Percentiles rank a stretch among this genome's conserved stretches.
phyloP scores from a whole-genome alignment of 1,140 invertebrate genomes.

The Trichoplusia ni region DNA sequence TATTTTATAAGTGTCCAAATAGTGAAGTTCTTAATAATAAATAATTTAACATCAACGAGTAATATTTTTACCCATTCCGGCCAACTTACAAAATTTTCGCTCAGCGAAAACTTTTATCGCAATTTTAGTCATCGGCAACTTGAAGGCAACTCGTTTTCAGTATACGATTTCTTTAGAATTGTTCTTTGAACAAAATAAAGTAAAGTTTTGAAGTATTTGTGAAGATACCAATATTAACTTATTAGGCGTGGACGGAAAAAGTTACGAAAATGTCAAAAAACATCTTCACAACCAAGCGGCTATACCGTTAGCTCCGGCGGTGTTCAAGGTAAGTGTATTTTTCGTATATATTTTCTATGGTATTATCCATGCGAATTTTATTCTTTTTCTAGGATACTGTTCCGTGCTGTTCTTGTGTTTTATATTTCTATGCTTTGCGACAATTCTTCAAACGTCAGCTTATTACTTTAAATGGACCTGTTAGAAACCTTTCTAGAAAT shows the following conservation, averaged over 20 bases:
- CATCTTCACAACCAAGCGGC: constrained; percentile 79
- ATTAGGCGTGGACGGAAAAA: constrained; percentile 55
- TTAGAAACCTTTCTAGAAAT: constrained; percentile 2
- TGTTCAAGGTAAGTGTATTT: constrained; percentile 73
- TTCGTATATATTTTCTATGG: constrained; percentile 29
- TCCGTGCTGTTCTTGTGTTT: constrained; percentile 15
- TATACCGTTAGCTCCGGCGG: constrained; percentile 76
- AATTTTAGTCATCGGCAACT: constrained; percentile 48
- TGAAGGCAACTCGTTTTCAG: constrained; percentile 49
- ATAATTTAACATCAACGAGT: neutral
- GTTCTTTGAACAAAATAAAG: constrained; percentile 19
- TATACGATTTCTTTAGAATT: constrained; percentile 43
- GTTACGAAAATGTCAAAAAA: constrained; percentile 76
- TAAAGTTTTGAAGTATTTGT: constrained; percentile 41
- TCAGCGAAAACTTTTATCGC: constrained; percentile 48
- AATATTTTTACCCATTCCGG: constrained; percentile 36
- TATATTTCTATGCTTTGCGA: constrained; percentile 47
- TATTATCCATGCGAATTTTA: constrained; percentile 46
- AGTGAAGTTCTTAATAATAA: constrained; percentile 21
- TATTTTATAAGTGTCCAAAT: constrained; percentile 9
- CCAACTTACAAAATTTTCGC: constrained; percentile 44
- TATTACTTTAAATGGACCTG: neutral
- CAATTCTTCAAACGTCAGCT: constrained; percentile 24
- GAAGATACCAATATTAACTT: constrained; percentile 40
- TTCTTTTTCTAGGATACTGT: constrained; percentile 28